phyloP scores from a whole-genome alignment of 1,140 invertebrate species.

The Ruditapes philippinarum region DNA sequence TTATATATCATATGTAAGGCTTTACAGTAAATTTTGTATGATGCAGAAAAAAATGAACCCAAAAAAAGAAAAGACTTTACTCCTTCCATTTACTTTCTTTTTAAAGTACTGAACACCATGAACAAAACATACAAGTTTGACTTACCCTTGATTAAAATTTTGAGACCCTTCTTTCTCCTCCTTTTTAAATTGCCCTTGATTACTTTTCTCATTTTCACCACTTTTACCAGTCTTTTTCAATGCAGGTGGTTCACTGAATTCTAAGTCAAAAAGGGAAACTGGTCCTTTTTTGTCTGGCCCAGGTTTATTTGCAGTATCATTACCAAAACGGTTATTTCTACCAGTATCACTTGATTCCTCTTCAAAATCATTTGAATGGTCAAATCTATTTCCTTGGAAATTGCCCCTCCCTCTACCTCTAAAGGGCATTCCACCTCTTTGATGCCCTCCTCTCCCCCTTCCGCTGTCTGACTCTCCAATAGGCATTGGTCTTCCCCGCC shows the following conservation, averaged over 20 bases:
- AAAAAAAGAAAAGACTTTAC: too few species aligned
- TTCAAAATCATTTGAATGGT: not conserved
- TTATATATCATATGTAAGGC: too few species aligned
- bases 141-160: not conserved
- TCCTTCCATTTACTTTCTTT: too few species aligned
- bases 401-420: conserved; percentile 24
- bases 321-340: not conserved
- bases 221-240: not conserved
- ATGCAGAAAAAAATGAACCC: too few species aligned
- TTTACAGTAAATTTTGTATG: too few species aligned
- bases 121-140: too few species aligned
- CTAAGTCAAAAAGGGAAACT: conserved; percentile 37
- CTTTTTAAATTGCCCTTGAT: not conserved
- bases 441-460: not conserved
- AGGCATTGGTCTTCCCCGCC: conserved; percentile 4
- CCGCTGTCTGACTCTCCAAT: not conserved
- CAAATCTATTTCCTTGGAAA: conserved; percentile 56
- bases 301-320: not conserved
- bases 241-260: conserved; percentile 27
- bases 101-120: too few species aligned
- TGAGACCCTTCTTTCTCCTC: not conserved
- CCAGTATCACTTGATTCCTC: not conserved
- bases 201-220: conserved; percentile 19
- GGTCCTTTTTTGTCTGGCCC: conserved; percentile 27
- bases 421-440: conserved; percentile 19